These are phyloP conservation scores for Leptonema lineaticorne DNA, from an alignment of 1,140 invertebrate species.

Conservation along the genomic window DNA sequence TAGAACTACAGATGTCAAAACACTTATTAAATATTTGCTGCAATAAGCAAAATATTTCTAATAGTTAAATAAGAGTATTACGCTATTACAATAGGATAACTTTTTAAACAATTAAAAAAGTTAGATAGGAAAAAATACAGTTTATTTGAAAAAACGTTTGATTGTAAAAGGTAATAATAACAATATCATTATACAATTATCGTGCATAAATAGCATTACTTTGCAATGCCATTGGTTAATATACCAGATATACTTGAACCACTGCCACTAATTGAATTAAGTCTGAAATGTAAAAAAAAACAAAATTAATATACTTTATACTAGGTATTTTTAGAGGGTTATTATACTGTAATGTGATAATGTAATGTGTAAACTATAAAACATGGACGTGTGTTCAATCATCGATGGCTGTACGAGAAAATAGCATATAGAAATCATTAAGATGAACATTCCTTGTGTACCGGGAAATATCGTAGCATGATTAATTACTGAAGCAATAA, in stretches of 20 bases:
- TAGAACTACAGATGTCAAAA: constrained; percentile 37
- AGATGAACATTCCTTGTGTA: too few relatives aligned
- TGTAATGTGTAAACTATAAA: too few relatives aligned
- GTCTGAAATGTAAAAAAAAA: neutral
- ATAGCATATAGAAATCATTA: too few relatives aligned
- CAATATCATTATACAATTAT: neutral
- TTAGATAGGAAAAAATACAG: neutral
- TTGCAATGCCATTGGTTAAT: constrained; percentile 37
- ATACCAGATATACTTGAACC: constrained; percentile 29
- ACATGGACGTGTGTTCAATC: too few relatives aligned
- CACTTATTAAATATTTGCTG: constrained; percentile 4
- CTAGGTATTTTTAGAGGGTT: neutral
- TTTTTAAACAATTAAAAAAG: constrained; percentile 14
- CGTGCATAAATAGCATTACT: constrained; percentile 17
- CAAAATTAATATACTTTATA: neutral
- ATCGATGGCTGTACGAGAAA: too few relatives aligned
- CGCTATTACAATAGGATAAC: neutral
- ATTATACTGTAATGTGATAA: too few relatives aligned
- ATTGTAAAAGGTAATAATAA: too few relatives aligned
- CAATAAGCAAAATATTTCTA: constrained; percentile 16
- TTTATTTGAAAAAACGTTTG: too few relatives aligned
- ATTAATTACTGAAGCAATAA: too few relatives aligned
- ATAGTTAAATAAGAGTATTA: constrained; percentile 13
- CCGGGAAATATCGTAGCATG: too few relatives aligned
- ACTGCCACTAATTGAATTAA: neutral